A percentile compares a stretch with the other conserved stretches of the same genome.
phyloP scores from a whole-genome alignment of 2,888 invertebrate genomes.

The Eustalomyia histrio region DNA sequence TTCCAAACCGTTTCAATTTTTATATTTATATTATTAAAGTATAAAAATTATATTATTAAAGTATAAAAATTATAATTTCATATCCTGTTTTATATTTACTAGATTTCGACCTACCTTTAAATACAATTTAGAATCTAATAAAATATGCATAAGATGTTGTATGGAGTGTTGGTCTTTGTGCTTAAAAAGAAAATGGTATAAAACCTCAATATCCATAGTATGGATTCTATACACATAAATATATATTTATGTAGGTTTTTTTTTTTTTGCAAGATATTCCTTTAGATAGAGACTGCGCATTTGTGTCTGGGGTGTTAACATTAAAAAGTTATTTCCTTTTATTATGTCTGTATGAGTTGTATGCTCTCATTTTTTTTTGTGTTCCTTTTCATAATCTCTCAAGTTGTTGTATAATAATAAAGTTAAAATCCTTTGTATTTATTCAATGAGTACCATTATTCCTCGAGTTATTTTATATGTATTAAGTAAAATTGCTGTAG shows the following conservation, averaged over 20 bases:
- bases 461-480: neutral
- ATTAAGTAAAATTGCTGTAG: neutral
- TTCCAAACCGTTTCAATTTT: neutral
- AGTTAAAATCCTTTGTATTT: neutral
- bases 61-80: neutral
- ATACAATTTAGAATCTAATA: conserved; percentile 36
- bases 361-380: neutral
- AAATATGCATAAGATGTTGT: conserved; percentile 59
- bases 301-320: conserved; percentile 71
- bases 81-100: conserved; percentile 34
- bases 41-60: neutral
- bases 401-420: conserved; percentile 28
- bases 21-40: neutral
- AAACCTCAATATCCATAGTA: conserved; percentile 34
- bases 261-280: conserved; percentile 11
- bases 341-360: neutral
- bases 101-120: conserved; percentile 17
- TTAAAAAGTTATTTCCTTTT: conserved; percentile 35
- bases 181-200: conserved; percentile 35
- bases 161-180: neutral
- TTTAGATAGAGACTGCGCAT: conserved; percentile 66
- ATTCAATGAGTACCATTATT: neutral
- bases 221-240: neutral
- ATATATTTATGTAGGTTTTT: neutral
- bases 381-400: conserved; percentile 29